Evolutionary conservation across 2,888 invertebrate species (phyloP), one percentile per base, ranked within the genome.

Genomic region (Embidobia sp.): DNA sequence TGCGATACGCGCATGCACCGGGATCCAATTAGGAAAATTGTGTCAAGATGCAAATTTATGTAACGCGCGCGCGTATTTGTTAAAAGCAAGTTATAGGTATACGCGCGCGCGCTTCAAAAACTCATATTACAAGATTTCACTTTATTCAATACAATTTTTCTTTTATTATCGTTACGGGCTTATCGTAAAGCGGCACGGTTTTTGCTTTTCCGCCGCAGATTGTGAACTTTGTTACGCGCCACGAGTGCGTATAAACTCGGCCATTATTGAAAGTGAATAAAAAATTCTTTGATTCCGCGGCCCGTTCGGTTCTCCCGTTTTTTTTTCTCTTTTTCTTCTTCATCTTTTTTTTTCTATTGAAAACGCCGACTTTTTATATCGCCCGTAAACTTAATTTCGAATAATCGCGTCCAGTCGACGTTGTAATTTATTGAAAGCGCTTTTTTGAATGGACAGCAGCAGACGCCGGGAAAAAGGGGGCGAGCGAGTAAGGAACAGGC

Each of bases 21-120:
- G 64, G 59, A 77, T 70, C 76, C 76, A 77, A 77, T 77, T 77
- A 77, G 70, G 76, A 70, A 76, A 77, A 77, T 77, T 70, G 64
- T 77, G 76, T 59, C 76, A 70, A 66, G 70, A 70, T 53, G 76
- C 66, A 53, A 77, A 70, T 77, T 77, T 70, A 70, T 77, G 70
- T 70, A 40, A 64, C 55, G 66, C 49, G 55, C 61, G 61, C 40
- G 63, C 46, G 59, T 76, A 53, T 77, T 77, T 70, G 76, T 70
- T 70, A 53, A 64, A 70, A 64, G 66, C 59, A 59, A 70, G 49
- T 66, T 61, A 55, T 61, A 51, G 48, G 48, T 27, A 13, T 40
- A 37, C 33, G 7, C 8, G 22, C 3, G 22, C 18, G 37, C 27
- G 53, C 57, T 29, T 53, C 61, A 55, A 66, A 57, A 64, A 42